phyloP scores from a whole-genome alignment of 1,140 invertebrate species.

The Trachymyrmex septentrionalis region DNA sequence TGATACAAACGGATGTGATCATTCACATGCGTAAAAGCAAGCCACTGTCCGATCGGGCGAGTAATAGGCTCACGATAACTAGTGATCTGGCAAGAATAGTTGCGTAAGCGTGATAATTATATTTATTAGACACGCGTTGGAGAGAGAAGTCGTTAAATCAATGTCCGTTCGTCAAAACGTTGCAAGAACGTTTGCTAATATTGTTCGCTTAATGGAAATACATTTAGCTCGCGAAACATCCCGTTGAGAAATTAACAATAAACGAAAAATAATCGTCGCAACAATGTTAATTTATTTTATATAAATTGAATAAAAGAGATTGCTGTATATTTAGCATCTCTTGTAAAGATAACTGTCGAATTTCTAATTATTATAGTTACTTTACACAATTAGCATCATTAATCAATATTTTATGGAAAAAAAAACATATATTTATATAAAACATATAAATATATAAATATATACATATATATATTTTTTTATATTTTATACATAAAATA shows the following conservation, averaged over 20 bases:
- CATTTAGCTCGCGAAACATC: background rate
- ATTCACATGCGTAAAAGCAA: background rate
- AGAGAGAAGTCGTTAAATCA: slow-evolving; percentile 50
- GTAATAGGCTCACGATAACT: slow-evolving; percentile 63
- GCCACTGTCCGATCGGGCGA: background rate
- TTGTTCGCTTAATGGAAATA: background rate
- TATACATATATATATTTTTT: background rate
- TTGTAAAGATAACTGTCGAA: background rate
- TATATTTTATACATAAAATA: no score
- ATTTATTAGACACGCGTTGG: slow-evolving; percentile 63
- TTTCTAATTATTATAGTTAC: background rate
- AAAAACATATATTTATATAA: background rate
- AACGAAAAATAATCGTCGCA: background rate
- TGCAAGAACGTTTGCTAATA: slow-evolving; percentile 24
- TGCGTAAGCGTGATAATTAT: slow-evolving; percentile 67
- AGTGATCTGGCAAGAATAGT: slow-evolving; percentile 41
- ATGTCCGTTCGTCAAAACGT: slow-evolving; percentile 24
- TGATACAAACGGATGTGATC: slow-evolving; percentile 15
- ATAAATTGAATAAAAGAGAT: background rate
- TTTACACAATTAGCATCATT: background rate
- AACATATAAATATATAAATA: background rate
- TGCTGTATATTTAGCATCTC: background rate
- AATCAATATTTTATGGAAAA: background rate
- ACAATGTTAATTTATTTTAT: background rate
- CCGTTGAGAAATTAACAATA: background rate